Evolutionary conservation across 1,140 invertebrate species (phyloP), one percentile per base, ranked within the genome.

Genomic region (Cotesia typhae): DNA sequence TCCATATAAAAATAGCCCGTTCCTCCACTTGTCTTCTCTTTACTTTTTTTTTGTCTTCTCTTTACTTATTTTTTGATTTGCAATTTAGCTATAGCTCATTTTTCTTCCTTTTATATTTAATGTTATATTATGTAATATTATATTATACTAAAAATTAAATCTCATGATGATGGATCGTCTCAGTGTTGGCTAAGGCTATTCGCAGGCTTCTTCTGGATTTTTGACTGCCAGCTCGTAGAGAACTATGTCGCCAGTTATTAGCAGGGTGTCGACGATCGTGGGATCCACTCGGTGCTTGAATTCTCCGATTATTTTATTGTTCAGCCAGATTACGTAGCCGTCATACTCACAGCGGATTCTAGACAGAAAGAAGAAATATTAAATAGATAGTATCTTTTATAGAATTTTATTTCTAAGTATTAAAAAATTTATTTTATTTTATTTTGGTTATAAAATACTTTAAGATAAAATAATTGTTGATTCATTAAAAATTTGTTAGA

Each of bases 181-280:
- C 5, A 47, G 6, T 2, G 4, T 47, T 47, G 41, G 41, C 10
- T 47, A 17, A 70, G 3, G 67, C 59, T 53, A 3, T 63, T 1
- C 47, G 36, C n/a, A 35, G 14, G 9, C 72, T 41, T 52, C 72
- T 51, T 67, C 10, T 37, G 38, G 51, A 9, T 73, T 74, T 59
- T 28, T 77, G 67, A 83, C 77, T 10, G 76, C 73, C 69, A 85
- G 57, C 74, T 84, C 69, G 51, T 85, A 70, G 14, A 87, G 53
- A 4, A 84, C 79, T 5, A 86, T 51, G 70, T 87, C 85, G n/a
- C 85, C 85, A 36, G 77, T 80, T 68, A 87, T 85, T 69, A 67
- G 75, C n/a, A 87, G 47, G 17, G 83, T 85, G 36, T 87, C 81
- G 17, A 80, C 76, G 1, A 80, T 71, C 2, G 74, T 70, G 4